Percentiles rank a stretch among this genome's conserved stretches.
phyloP scores from a whole-genome alignment of 2,888 invertebrate species.

The Drosophila prostipennis region DNA sequence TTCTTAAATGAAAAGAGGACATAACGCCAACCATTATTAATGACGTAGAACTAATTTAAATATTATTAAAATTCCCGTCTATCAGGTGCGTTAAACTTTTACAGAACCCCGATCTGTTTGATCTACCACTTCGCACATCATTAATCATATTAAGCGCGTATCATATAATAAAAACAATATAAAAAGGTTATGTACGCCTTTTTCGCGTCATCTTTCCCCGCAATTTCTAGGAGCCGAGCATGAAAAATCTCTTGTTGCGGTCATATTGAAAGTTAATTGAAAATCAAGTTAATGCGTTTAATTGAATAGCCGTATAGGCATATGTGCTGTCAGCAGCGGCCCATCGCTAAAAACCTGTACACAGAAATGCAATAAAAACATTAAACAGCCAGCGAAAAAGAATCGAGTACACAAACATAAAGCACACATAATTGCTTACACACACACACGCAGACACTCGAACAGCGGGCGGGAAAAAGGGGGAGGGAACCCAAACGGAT shows the following conservation, averaged over 20 bases:
- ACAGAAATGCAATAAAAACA: constrained; percentile 72
- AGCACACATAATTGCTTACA: constrained; percentile 63
- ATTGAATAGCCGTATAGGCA: constrained; percentile 67
- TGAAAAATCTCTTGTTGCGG: constrained; percentile 51
- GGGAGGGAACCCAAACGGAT: constrained; percentile 18
- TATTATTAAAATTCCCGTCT: background rate
- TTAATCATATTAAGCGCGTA: constrained; percentile 28
- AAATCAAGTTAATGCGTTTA: constrained; percentile 80
- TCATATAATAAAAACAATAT: constrained; percentile 19
- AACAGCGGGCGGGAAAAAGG: constrained; percentile 43
- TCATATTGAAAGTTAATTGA: constrained; percentile 77
- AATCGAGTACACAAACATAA: constrained; percentile 35
- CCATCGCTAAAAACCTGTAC: constrained; percentile 63
- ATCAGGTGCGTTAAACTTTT: background rate
- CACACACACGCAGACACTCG: constrained; percentile 43
- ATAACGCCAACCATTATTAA: too few species aligned
- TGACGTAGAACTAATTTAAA: background rate
- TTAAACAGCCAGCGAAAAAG: constrained; percentile 47
- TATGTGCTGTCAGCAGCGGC: constrained; percentile 46
- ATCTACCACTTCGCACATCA: constrained; percentile 30
- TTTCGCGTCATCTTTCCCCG: constrained; percentile 31
- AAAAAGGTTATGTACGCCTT: constrained; percentile 15
- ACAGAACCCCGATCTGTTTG: constrained; percentile 7
- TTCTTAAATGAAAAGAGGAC: too few species aligned
- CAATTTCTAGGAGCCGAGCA: constrained; percentile 21